A percentile compares a stretch with the other conserved stretches of the same genome.
Conservation (phyloP, 2,888 invertebrate species). For the Conus canariensis region DNA sequence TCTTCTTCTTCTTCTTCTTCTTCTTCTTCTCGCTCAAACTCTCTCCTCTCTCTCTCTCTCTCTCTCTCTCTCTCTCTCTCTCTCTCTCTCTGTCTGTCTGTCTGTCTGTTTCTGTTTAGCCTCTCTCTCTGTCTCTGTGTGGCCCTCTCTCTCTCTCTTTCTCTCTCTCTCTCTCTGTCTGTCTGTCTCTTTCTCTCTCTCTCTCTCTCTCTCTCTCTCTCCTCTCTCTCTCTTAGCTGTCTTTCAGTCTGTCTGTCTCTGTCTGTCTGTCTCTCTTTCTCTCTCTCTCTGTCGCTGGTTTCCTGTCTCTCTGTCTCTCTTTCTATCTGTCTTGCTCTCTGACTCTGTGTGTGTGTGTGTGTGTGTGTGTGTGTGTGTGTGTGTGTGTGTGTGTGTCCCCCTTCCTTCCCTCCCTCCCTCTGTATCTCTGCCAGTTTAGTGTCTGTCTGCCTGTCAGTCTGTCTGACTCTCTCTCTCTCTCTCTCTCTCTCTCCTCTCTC, state of each 20-base stretch:
- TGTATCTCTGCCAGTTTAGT: too few relatives aligned
- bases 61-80: too few relatives aligned
- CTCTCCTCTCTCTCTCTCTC: too few relatives aligned
- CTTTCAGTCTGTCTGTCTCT: not conserved
- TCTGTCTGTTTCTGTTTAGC: not conserved
- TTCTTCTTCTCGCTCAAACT: too few relatives aligned
- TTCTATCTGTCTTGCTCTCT: not conserved
- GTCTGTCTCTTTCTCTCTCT: not conserved
- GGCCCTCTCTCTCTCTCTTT: not conserved
- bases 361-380: too few relatives aligned
- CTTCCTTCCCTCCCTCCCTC: not conserved
- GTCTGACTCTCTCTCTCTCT: slow-evolving; percentile 27
- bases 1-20: too few relatives aligned
- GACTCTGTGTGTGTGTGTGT: not conserved
- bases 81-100: not conserved
- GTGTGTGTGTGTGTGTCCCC: too few relatives aligned
- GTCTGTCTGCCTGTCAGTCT: slow-evolving; percentile 21
- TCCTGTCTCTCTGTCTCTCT: not conserved
- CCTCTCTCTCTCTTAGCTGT: not conserved
- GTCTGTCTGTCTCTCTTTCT: not conserved
- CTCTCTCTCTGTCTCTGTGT: not conserved
- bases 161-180: not conserved
- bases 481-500: slow-evolving; percentile 21
- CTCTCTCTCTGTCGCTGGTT: too few relatives aligned
- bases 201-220: too few relatives aligned